Evolutionary conservation across 1,140 invertebrate genomes (phyloP).

Genomic region (Teleogryllus occipitalis): DNA sequence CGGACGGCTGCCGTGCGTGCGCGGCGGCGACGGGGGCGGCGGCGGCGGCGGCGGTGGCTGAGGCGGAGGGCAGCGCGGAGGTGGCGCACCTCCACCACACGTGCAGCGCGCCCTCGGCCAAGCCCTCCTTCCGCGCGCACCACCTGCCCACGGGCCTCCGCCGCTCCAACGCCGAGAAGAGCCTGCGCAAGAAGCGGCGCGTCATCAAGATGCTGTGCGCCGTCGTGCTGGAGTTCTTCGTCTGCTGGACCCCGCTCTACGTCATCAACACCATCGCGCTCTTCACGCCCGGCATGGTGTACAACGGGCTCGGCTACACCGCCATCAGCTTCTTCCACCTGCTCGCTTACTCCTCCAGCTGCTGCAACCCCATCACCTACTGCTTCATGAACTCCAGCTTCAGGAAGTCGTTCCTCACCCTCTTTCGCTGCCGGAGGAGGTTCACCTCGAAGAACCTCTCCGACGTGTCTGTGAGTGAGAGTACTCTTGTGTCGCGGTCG

Average conservation of each 20-base stretch:
- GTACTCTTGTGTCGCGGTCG: not conserved
- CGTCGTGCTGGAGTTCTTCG: constrained; percentile 84
- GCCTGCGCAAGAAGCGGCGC: constrained; percentile 30
- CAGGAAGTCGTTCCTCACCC: constrained; percentile 63
- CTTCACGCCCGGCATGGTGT: constrained; percentile 61
- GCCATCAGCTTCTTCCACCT: constrained; percentile 71
- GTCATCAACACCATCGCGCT: constrained; percentile 73
- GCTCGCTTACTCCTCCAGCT: constrained; percentile 75
- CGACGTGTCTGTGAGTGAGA: not conserved
- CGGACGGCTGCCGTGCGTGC: not conserved
- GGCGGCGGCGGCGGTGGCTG: no score
- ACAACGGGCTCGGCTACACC: constrained; percentile 56
- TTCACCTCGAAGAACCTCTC: not conserved
- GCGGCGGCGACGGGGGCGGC: no score
- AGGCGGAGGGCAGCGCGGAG: no score
- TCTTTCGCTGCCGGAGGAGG: constrained; percentile 51
- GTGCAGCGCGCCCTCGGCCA: not conserved
- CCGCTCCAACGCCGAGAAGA: not conserved
- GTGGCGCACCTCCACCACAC: not conserved
- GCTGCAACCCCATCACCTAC: constrained; percentile 89
- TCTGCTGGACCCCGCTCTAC: constrained; percentile 86
- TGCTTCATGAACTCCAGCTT: constrained; percentile 91
- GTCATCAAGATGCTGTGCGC: constrained; percentile 89
- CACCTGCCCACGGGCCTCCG: not conserved
- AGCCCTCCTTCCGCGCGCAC: not conserved